These are phyloP conservation scores for Leucopsar rothschildi DNA, from an alignment of 2,113 vertebrate genomes.

Conservation along the genomic window DNA sequence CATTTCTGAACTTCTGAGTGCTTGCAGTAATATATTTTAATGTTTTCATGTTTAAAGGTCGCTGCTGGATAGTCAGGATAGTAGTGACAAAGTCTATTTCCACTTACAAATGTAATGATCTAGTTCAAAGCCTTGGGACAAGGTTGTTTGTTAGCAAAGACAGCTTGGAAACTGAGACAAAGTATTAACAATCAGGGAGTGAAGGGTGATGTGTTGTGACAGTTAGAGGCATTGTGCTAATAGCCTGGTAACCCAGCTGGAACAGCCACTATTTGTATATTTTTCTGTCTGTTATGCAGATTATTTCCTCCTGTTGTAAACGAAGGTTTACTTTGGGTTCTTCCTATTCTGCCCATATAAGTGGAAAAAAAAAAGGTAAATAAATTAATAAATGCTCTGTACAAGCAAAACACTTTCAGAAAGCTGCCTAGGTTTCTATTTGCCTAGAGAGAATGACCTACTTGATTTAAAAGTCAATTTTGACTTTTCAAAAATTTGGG, in stretches of 20 bases:
- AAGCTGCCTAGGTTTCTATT: not conserved
- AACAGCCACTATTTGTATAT: not conserved
- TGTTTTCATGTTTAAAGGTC: not conserved
- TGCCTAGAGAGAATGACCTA: not conserved
- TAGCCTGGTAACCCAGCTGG: not conserved
- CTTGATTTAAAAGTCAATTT: not conserved
- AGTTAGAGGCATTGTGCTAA: conserved; percentile 1
- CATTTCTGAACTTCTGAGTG: not conserved
- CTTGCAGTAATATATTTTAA: not conserved
- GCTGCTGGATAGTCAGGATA: not conserved
- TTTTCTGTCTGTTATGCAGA: not conserved
- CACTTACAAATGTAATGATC: conserved; percentile 59
- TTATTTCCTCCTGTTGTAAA: not conserved
- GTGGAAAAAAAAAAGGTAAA: not conserved
- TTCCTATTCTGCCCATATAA: not conserved
- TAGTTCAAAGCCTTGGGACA: conserved; percentile 78
- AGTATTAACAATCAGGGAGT: conserved; percentile 32
- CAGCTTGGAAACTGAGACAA: conserved; percentile 53
- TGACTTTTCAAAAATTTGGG: not conserved
- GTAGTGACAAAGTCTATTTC: conserved; percentile 65
- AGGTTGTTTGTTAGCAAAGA: conserved; percentile 63
- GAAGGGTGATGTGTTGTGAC: conserved; percentile 26
- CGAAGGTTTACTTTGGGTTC: not conserved
- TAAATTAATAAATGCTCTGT: not conserved
- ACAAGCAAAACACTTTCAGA: not conserved